Evolutionary conservation across 2,113 vertebrate genomes (phyloP).

Genomic region (Bettongia penicillata): DNA sequence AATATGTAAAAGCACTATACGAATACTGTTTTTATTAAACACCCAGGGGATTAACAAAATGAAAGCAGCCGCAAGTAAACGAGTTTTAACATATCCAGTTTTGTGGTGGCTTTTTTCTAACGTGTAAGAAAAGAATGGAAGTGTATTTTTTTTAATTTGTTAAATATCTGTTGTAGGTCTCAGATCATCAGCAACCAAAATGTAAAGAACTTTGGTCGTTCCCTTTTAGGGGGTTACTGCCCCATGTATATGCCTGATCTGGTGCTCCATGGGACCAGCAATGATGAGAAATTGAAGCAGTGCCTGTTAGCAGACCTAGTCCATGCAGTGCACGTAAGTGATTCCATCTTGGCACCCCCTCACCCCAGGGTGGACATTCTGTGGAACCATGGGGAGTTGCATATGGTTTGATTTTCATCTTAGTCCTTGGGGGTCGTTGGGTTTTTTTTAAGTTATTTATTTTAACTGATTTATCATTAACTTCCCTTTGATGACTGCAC

Average conservation of each 20-base stretch:
- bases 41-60: not conserved
- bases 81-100: not conserved
- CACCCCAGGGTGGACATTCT: not conserved
- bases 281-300: slow-evolving; percentile 87
- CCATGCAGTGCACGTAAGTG: slow-evolving; percentile 89
- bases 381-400: slow-evolving; percentile 10
- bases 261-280: slow-evolving; percentile 89
- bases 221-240: slow-evolving; percentile 91
- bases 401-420: slow-evolving; percentile 49
- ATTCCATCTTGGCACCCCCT: not conserved
- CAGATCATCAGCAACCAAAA: slow-evolving; percentile 85
- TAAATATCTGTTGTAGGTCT: slow-evolving; percentile 81
- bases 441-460: slow-evolving; percentile 15
- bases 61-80: not conserved
- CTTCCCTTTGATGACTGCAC: slow-evolving; percentile 47
- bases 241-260: slow-evolving; percentile 90
- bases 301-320: slow-evolving; percentile 86
- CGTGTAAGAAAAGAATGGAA: not conserved
- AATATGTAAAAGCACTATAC: not conserved
- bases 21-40: not conserved
- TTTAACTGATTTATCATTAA: slow-evolving; percentile 62
- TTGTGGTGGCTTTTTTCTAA: not conserved
- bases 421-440: slow-evolving; percentile 24
- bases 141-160: not conserved
- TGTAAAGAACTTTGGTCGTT: slow-evolving; percentile 89